Evolutionary conservation across 2,888 invertebrate species (phyloP).

Genomic region (Amphipyra tragopoginis): DNA sequence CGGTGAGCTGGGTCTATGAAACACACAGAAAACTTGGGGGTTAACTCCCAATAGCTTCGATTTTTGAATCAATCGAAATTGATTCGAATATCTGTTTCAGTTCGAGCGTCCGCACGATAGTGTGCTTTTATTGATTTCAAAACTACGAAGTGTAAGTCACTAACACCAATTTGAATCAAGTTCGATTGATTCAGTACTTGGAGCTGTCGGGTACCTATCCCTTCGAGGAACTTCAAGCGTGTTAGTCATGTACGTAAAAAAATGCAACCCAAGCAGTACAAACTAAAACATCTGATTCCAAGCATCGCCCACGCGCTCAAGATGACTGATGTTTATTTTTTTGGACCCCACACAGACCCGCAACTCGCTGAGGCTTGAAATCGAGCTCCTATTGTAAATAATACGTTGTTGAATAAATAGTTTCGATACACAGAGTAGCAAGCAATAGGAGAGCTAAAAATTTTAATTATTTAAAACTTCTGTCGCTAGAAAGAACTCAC

Average conservation of each 20-base stretch:
- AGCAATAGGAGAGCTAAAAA: conserved; percentile 6
- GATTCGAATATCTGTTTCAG: too few relatives aligned
- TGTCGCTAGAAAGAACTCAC: too few relatives aligned
- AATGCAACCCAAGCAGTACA: conserved; percentile 18
- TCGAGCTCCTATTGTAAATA: conserved; percentile 43
- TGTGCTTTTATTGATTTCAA: too few relatives aligned
- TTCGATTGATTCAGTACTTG: too few relatives aligned
- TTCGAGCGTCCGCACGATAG: too few relatives aligned
- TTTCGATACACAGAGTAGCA: not conserved
- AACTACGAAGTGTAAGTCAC: too few relatives aligned
- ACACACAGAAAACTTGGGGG: too few relatives aligned
- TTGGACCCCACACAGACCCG: conserved; percentile 69
- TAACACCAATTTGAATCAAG: too few relatives aligned
- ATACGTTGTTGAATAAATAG: conserved; percentile 6
- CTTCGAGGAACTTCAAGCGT: not conserved
- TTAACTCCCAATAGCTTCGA: too few relatives aligned
- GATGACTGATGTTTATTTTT: conserved; percentile 60
- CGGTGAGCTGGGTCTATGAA: too few relatives aligned
- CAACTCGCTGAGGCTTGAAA: conserved; percentile 22
- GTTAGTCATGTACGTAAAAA: conserved; percentile 22
- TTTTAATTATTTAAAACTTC: not conserved
- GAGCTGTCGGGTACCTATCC: too few relatives aligned
- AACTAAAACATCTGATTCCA: conserved; percentile 27
- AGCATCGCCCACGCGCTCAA: conserved; percentile 60
- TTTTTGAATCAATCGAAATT: too few relatives aligned